These are phyloP conservation scores for Alloscopus bannaensis DNA, from an alignment of 2,888 invertebrate species.

Conservation along the genomic window DNA sequence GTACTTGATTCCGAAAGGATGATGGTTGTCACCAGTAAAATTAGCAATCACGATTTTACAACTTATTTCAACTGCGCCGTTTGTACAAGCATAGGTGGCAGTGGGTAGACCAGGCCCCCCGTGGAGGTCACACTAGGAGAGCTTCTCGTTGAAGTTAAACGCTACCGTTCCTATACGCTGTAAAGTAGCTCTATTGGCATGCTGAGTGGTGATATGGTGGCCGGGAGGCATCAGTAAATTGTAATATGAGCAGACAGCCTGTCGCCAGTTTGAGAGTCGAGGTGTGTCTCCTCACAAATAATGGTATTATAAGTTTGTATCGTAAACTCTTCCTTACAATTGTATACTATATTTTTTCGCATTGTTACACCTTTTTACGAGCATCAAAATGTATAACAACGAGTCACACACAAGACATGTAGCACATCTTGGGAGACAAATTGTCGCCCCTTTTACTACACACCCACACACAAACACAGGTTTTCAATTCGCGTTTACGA, in stretches of 20 bases:
- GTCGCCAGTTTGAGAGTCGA: constrained; percentile 44
- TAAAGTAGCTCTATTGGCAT: constrained; percentile 2
- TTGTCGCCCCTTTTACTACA: constrained; percentile 34
- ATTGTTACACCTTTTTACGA: not conserved
- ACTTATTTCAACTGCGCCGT: constrained; percentile 5
- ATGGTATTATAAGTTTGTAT: constrained; percentile 15
- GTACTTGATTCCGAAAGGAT: constrained; percentile 8
- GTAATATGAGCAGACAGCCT: constrained; percentile 62
- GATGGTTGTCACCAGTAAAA: constrained; percentile 37
- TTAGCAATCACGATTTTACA: constrained; percentile 42
- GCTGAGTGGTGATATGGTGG: too few species aligned
- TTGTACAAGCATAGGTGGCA: constrained; percentile 2
- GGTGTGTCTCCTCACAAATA: constrained; percentile 20
- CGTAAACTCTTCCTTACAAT: not conserved
- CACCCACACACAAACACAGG: constrained; percentile 38
- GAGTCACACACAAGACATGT: not conserved
- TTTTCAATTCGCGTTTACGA: constrained; percentile 10
- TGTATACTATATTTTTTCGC: constrained; percentile 7
- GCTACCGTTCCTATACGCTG: constrained; percentile 23
- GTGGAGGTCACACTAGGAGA: constrained; percentile 6
- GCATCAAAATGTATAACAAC: not conserved
- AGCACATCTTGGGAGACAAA: not conserved
- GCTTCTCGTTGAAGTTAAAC: not conserved
- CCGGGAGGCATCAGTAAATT: constrained; percentile 16
- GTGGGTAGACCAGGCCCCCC: not conserved